Base-by-base conservation (phyloP, 2,113 vertebrate species). In the Ramphastos sulfuratus region DNA sequence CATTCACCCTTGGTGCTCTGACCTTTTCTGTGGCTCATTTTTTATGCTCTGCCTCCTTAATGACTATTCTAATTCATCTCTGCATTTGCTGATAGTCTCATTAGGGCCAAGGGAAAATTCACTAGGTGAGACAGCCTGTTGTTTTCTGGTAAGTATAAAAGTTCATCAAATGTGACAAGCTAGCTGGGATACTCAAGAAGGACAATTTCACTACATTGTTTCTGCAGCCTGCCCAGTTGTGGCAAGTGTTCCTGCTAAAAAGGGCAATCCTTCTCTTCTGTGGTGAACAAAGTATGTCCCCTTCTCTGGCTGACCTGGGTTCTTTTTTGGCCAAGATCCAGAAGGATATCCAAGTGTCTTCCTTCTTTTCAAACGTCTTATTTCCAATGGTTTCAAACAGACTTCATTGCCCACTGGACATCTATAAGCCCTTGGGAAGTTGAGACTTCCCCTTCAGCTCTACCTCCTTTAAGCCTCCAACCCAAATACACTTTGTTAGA, bases 1-100 rank as follows among this genome's bases (percentile, higher is more conserved):
- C 30, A 42, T 72, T 94, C 82, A 83, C 65, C 81, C 92, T 95
- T 4, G 1, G 48, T 59, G 15, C 73, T 92, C 70, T 92, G 89
- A 87, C 88, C 87, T 96, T 94, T 92, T 70, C 55, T 59, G 61
- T 89, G 86, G 61, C 79, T 97, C 93, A 74, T 93, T 96, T 92
- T 92, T 95, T 87, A 73, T 89, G 44, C 89, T 78, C 35, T 56
- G 8, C 65, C 94, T 96, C 83, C 60, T 91, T 96, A 94, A 94
- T 96, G 91, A 92, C 76, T 85, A 7, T 80, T 91, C 35, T 88
- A 93, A 73, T 88, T 92, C 82, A 84, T 82, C 90, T 89, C 82
- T 94, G 46, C 4, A 0, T 50, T 44, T 80, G 72, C 67, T 77
- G 77, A 16, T 55, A 27, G 66, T 93, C 87, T 97, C 72, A 86